Percentiles rank a stretch among this genome's conserved stretches.
These are phyloP conservation scores for Bolinopsis microptera DNA, from an alignment of 37 sponge, comb jelly and placozoan species.

Conservation along the genomic window DNA sequence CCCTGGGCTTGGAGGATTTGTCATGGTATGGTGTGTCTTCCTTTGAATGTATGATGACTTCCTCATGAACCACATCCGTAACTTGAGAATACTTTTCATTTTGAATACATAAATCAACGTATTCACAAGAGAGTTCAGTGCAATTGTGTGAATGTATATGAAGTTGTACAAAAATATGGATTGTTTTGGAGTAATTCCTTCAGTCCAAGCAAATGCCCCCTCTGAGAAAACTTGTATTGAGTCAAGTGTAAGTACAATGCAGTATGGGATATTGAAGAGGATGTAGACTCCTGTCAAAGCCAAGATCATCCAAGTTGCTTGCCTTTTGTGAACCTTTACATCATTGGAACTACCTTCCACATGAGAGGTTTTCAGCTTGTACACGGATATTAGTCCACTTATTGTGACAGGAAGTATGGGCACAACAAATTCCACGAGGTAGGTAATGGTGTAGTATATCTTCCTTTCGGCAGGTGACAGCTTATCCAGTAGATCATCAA, in stretches of 20 bases:
- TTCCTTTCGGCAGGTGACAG: neutral
- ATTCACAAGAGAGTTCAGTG: conserved; percentile 29
- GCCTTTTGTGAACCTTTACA: neutral
- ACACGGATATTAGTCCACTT: neutral
- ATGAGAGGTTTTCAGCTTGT: conserved; percentile 23
- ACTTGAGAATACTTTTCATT: conserved; percentile 23
- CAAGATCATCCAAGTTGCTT: conserved; percentile 47
- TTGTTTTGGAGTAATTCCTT: neutral
- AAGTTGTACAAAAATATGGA: neutral
- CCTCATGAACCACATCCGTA: neutral
- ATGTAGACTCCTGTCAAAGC: conserved; percentile 31
- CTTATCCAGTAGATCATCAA: neutral
- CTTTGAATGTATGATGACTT: neutral
- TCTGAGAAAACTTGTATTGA: neutral
- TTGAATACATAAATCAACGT: conserved; percentile 32
- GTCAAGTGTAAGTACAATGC: conserved; percentile 34
- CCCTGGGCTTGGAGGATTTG: neutral
- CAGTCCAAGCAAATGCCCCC: neutral
- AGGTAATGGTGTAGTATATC: conserved; percentile 15
- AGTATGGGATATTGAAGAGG: conserved; percentile 45
- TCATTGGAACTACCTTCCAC: conserved; percentile 1
- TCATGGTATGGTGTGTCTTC: neutral
- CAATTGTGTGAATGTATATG: conserved; percentile 64
- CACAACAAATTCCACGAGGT: conserved; percentile 31
- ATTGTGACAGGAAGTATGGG: conserved; percentile 15